A percentile compares a stretch with the other conserved stretches of the same genome.
Evolutionary conservation across 2,888 invertebrate genomes (phyloP).

Genomic region (Palloptera scutellata): DNA sequence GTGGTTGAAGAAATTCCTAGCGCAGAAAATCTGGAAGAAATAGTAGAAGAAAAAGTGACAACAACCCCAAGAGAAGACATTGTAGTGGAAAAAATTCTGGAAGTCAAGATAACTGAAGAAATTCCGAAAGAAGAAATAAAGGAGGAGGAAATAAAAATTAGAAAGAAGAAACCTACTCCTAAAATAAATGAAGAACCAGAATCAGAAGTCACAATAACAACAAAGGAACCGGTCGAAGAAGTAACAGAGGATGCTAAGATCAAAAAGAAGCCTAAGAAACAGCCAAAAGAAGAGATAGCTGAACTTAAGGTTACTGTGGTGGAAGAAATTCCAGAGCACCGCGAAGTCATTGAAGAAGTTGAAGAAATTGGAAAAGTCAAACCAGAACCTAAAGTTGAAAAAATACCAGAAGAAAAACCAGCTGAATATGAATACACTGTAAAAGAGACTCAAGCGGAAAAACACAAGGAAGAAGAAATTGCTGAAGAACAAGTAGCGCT

Average conservation of each 20-base stretch:
- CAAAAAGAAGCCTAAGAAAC: constrained; percentile 51
- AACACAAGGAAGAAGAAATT: constrained; percentile 40
- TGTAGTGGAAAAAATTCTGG: constrained; percentile 41
- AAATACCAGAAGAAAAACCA: constrained; percentile 40
- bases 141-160: constrained; percentile 26
- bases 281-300: constrained; percentile 47
- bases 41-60: constrained; percentile 38
- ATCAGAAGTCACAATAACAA: constrained; percentile 42
- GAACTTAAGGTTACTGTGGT: constrained; percentile 51
- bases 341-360: constrained; percentile 41
- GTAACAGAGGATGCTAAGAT: constrained; percentile 48
- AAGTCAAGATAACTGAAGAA: constrained; percentile 19
- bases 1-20: constrained; percentile 24
- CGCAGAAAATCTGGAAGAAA: constrained; percentile 47
- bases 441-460: constrained; percentile 43
- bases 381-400: constrained; percentile 39
- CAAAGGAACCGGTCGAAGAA: constrained; percentile 48
- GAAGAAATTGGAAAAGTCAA: constrained; percentile 35
- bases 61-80: constrained; percentile 23
- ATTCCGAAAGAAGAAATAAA: constrained; percentile 28
- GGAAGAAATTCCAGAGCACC: constrained; percentile 50
- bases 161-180: constrained; percentile 16
- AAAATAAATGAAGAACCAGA: constrained; percentile 24
- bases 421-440: constrained; percentile 44
- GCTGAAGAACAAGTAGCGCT: constrained; percentile 51